phyloP scores from a whole-genome alignment of 1,140 invertebrate genomes.

The Cecropterus lyciades region DNA sequence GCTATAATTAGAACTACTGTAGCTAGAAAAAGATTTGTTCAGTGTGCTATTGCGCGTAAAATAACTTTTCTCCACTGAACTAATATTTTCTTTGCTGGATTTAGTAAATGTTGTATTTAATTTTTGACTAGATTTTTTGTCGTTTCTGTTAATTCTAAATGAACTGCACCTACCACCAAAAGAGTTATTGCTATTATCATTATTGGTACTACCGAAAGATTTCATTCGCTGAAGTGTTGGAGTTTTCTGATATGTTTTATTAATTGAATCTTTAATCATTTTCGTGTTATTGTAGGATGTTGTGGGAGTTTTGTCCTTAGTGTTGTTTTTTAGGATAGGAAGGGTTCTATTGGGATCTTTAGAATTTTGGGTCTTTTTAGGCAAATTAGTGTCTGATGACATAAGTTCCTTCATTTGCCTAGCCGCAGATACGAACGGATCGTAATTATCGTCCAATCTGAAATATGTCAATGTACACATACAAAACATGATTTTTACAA shows the following conservation, averaged over 20 bases:
- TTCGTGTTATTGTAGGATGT: slow-evolving; percentile 62
- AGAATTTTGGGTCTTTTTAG: slow-evolving; percentile 69
- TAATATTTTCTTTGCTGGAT: slow-evolving; percentile 79
- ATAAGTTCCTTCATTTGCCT: slow-evolving; percentile 83
- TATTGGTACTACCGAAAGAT: slow-evolving; percentile 79
- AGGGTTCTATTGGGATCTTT: slow-evolving; percentile 76
- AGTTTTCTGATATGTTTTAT: slow-evolving; percentile 80
- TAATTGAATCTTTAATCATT: slow-evolving; percentile 78
- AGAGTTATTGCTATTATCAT: slow-evolving; percentile 63
- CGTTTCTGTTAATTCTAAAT: slow-evolving; percentile 74
- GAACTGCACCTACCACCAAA: slow-evolving; percentile 77
- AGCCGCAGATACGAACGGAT: slow-evolving; percentile 80
- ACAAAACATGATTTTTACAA: too few species aligned
- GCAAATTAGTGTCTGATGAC: slow-evolving; percentile 79
- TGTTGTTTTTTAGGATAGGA: slow-evolving; percentile 56
- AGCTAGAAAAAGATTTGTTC: slow-evolving; percentile 78
- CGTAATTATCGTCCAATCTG: slow-evolving; percentile 79
- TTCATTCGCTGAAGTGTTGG: slow-evolving; percentile 80
- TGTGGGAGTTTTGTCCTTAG: slow-evolving; percentile 61
- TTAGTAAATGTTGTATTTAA: slow-evolving; percentile 79
- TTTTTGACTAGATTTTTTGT: slow-evolving; percentile 75
- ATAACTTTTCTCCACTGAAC: slow-evolving; percentile 62
- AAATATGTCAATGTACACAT: slow-evolving; percentile 43
- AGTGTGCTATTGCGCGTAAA: slow-evolving; percentile 68
- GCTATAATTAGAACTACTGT: slow-evolving; percentile 69